Conservation (phyloP, 2,113 vertebrate species). For the Trinectes maculatus region DNA sequence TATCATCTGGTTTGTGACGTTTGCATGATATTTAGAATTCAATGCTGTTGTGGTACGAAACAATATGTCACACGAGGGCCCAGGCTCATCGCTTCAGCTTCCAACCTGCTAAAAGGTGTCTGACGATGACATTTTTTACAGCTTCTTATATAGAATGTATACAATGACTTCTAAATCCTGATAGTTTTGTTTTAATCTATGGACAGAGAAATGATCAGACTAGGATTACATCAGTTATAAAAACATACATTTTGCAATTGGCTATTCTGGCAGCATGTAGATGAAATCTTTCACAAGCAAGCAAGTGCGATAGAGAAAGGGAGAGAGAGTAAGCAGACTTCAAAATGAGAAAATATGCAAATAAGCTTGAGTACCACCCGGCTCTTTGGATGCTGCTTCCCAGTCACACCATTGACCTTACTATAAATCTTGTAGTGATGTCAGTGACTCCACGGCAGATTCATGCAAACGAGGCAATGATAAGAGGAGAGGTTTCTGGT, state of each 20-base stretch:
- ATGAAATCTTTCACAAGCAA: no score
- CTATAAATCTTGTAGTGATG: slow-evolving; percentile 65
- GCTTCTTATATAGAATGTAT: no score
- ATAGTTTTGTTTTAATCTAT: no score
- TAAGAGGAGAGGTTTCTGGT: slow-evolving; percentile 12
- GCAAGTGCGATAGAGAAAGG: background rate
- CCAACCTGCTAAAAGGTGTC: no score
- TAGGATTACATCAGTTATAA: no score
- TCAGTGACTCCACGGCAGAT: slow-evolving; percentile 52
- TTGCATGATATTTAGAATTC: background rate
- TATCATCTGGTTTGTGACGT: background rate
- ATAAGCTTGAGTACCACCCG: slow-evolving; percentile 15
- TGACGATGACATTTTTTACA: no score
- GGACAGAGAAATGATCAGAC: no score
- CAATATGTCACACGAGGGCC: background rate
- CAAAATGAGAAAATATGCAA: slow-evolving; percentile 43
- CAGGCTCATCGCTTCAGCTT: no score
- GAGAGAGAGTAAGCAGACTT: background rate
- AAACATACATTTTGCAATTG: no score
- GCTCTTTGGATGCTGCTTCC: slow-evolving; percentile 21
- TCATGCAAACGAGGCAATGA: slow-evolving; percentile 53
- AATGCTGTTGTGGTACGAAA: background rate
- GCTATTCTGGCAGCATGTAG: no score
- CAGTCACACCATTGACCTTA: slow-evolving; percentile 49
- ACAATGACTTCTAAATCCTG: no score